Percentiles rank a stretch among this genome's conserved stretches.
phyloP scores from a whole-genome alignment of 1,140 invertebrate genomes.

The Euura lappo region DNA sequence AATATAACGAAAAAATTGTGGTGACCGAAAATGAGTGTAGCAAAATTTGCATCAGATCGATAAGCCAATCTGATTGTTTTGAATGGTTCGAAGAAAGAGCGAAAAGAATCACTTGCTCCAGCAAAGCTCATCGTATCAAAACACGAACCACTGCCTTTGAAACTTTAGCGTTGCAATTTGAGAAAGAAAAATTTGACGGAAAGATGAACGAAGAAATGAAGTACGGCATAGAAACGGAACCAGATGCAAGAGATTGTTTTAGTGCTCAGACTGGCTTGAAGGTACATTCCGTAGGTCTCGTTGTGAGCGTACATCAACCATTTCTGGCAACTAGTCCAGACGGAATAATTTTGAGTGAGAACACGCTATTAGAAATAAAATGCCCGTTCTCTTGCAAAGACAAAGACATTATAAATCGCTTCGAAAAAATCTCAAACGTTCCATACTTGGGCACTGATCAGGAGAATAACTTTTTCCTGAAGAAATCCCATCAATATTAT shows the following conservation, averaged over 20 bases:
- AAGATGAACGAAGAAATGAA: conserved; percentile 26
- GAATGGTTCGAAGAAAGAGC: conserved; percentile 27
- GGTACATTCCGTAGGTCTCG: conserved; percentile 33
- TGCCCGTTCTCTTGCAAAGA: conserved; percentile 37
- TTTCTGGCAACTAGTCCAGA: conserved; percentile 38
- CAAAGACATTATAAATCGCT: conserved; percentile 29
- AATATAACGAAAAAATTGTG: conserved; percentile 11
- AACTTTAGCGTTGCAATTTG: conserved; percentile 24
- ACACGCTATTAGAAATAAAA: conserved; percentile 38
- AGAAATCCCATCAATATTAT: conserved; percentile 13
- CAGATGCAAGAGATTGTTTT: conserved; percentile 21
- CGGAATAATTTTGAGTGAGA: conserved; percentile 33
- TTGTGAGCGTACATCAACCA: conserved; percentile 33
- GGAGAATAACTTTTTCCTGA: neutral
- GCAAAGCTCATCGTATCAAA: conserved; percentile 31
- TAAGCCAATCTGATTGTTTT: conserved; percentile 21
- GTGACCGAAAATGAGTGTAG: conserved; percentile 20
- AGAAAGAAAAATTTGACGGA: conserved; percentile 31
- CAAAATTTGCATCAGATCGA: conserved; percentile 24
- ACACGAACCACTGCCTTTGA: conserved; percentile 26
- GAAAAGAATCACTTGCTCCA: conserved; percentile 29
- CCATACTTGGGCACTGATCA: conserved; percentile 23
- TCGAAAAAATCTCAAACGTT: conserved; percentile 27
- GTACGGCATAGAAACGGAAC: no score
- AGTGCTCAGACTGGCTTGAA: conserved; percentile 20